Base-by-base conservation (phyloP, 2,888 invertebrate genomes). In the Apotomis turbidana region DNA sequence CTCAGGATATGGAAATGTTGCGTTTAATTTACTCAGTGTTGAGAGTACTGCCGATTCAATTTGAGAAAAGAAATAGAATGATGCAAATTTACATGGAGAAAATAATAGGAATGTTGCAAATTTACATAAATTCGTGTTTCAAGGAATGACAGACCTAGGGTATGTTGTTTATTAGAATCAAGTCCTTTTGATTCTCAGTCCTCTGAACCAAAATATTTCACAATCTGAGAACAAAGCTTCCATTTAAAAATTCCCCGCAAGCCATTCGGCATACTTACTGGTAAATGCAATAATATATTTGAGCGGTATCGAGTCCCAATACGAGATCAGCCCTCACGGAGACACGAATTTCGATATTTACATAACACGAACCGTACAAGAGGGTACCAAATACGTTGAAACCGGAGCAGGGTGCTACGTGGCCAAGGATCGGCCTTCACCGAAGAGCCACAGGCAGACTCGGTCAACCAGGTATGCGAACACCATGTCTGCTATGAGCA, bases 401-500 rank as follows among this genome's bases (percentile, higher is more conserved):
- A 66, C 54, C 60, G 36, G 59, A 27, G 13, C 3, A 10, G 6
- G 49, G 59, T 67, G 80, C 77, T 79, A 81, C 77, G 80, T 78
- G 12, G 77, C 77, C 66, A 86, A 87, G 73, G 92, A 88, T 84
- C 94, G 95, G 58, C 97, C 97, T 89, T 97, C 97, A 38, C 98
- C 97, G 86, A 97, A 97, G 62, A 98, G 91, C 94, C 96, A 97
- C 82, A 97, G 94, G 89, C 98, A 98, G 52, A 95, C 82, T 81
- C 98, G 95, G 89, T 99, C 99, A 75, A 97, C 96, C 27, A 96
- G 82, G 85, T 96, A 99, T 4, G 99, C 97, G 83, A 97, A 95
- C 76, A 96, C 88, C 87, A 99, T 97, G 88, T 99, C 99, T 0
- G 96, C 96, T 78, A 97, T 93, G 78, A 99, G 94, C 13, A 98